Base-by-base conservation (phyloP, 2,888 invertebrate genomes). In the Allophyes oxyacanthae region DNA sequence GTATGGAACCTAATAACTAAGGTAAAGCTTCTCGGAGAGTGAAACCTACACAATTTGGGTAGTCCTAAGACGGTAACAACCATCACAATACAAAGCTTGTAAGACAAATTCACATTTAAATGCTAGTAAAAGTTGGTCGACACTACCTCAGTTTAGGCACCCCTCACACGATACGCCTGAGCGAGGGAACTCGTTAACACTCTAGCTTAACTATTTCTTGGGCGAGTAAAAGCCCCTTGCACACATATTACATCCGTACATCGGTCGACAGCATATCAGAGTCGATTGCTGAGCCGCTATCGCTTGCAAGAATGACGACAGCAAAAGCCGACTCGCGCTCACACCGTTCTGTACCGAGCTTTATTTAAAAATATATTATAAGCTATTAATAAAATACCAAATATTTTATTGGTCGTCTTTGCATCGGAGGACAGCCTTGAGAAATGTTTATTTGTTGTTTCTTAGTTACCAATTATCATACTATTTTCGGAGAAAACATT, bases 201-300 rank as follows among this genome's bases (percentile, higher is more conserved):
- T 45, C 28, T 43, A 50, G 56, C 41, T 63, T 48, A 58, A 62
- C 57, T 57, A 65, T 67, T 62, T 63, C 56, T 55, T 58, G 14
- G 13, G 15, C 54, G 40, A 58, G 49, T 64, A 61, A 62, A 62
- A 54, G 69, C 53, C 61, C 59, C 59, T 60, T 46, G 61, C 67
- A 77, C 78, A 75, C 72, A 72, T 76, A 72, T 76, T 64, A 81
- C 70, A 75, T 68, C 69, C 64, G 61, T 64, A 79, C 70, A 75
- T 68, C 69, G 65, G 61, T 64, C 62, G 63, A 66, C 60, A 30
- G 50, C 50, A 71, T 67, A 72, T 75, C 77, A 75, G 62, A 48
- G 45, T 64, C 72, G 68, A 73, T 73, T 64, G 61, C 64, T 63
- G 66, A 64, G 62, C 59, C 59, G 57, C 72, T 78, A 75, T 72